Base-by-base conservation (phyloP, 2,888 invertebrate genomes). In the Tridacna crocea region DNA sequence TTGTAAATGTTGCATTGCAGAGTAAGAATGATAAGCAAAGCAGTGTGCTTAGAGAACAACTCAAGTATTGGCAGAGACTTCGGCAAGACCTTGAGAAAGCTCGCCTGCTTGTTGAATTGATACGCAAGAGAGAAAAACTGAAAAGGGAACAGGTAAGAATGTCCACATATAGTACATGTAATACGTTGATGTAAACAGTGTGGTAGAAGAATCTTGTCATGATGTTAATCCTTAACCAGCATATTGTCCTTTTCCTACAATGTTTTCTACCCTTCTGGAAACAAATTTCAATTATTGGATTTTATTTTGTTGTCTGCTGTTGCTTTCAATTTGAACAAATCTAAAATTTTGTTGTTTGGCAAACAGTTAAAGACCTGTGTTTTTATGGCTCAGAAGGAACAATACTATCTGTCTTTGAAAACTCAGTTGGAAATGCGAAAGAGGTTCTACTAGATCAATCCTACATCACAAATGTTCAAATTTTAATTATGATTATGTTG, bases 71-170 rank as follows among this genome's bases (percentile, higher is more conserved):
- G 97, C 98, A 98, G 94, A 96, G 98, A 90, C 95, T 99, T 89
- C 96, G 99, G 0, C 98, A 99, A 93, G 98, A 99, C 94, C 95
- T 99, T 87, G 99, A 99, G 94, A 96, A 98, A 81, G 98, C 98
- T 0, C 96, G 98, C 84, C 95, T 99, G 51, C 96, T 99, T 0
- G 98, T 99, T 93, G 99, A 99, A 94, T 94, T 99, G 87, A 98
- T 99, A 4, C 96, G 99, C 77, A 99, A 99, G 93, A 96, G 99
- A 61, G 99, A 99, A 95, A 98, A 98, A 91, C 95, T 98, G 22
- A 99, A 99, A 95, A 96, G 98, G 77, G 98, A 98, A 92, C 96
- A 92, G 92, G 93, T 93, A 83, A 75, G 36, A 55, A 55, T n/a
- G n/a, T 55, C 4, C 10, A 55, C 36, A 36, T 4, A 8, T 36